Evolutionary conservation across 2,113 vertebrate species (phyloP).

Genomic region (Pluvianellus socialis): DNA sequence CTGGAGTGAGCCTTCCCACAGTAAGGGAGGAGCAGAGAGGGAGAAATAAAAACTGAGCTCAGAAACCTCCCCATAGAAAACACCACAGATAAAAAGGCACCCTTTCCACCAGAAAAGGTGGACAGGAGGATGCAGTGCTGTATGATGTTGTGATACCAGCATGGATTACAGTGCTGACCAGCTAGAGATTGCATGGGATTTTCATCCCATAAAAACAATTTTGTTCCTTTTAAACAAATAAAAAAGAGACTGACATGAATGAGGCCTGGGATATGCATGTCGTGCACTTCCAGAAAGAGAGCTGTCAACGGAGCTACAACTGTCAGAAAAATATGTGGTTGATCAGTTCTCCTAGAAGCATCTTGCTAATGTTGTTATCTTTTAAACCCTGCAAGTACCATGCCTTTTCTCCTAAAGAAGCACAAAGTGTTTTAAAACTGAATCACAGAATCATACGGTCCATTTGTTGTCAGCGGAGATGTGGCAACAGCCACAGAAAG

Average conservation of each 20-base stretch:
- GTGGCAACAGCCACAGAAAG: neutral
- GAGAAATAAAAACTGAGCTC: neutral
- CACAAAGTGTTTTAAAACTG: neutral
- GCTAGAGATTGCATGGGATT: neutral
- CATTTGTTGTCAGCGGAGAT: neutral
- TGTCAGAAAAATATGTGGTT: neutral
- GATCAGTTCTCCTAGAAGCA: neutral
- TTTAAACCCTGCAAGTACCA: neutral
- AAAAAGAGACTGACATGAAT: neutral
- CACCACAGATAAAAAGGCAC: neutral
- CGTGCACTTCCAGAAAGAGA: neutral
- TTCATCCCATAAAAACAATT: neutral
- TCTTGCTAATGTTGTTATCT: neutral
- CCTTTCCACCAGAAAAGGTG: neutral
- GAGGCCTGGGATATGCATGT: neutral
- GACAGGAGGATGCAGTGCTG: neutral
- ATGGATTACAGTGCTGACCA: neutral
- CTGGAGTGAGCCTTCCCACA: neutral
- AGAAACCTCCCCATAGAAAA: neutral
- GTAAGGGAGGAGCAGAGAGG: neutral
- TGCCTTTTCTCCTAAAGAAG: neutral
- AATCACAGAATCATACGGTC: neutral
- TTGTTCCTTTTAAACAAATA: neutral
- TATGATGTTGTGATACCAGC: neutral
- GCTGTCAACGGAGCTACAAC: neutral